phyloP scores from a whole-genome alignment of 2,888 invertebrate genomes.

The Ischnus inquisitorius region DNA sequence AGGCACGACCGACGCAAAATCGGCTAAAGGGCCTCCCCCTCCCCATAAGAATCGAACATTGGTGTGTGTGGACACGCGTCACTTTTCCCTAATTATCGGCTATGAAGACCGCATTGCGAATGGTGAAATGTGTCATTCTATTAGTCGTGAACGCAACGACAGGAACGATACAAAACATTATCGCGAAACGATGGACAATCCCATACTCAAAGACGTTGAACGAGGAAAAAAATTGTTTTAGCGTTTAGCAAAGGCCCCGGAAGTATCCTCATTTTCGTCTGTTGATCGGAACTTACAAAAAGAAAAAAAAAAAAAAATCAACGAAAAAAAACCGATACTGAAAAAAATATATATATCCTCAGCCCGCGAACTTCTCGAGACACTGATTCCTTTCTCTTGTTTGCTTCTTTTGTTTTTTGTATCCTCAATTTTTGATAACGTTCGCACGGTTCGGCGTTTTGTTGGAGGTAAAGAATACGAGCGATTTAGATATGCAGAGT shows the following conservation, averaged over 20 bases:
- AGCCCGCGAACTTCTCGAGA: conserved; percentile 27
- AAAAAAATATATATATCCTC: conserved; percentile 19
- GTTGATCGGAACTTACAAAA: conserved; percentile 33
- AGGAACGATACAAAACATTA: conserved; percentile 31
- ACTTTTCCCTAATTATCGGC: conserved; percentile 11
- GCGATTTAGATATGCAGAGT: conserved; percentile 70
- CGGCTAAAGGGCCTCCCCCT: not conserved
- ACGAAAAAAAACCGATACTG: conserved; percentile 22
- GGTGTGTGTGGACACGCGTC: not conserved
- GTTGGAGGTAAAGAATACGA: conserved; percentile 64
- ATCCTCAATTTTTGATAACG: not conserved
- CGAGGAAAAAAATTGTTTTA: conserved; percentile 39
- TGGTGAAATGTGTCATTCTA: not conserved
- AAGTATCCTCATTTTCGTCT: conserved; percentile 29
- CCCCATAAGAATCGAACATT: conserved; percentile 14
- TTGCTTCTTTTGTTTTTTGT: conserved; percentile 3
- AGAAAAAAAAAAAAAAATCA: conserved; percentile 4
- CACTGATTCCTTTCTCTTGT: conserved; percentile 15
- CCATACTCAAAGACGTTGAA: conserved; percentile 23
- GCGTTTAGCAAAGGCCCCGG: not conserved
- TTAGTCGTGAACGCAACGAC: conserved; percentile 9
- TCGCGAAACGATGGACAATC: conserved; percentile 34
- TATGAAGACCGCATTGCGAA: conserved; percentile 1
- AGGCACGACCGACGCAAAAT: conserved; percentile 1
- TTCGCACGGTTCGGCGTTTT: conserved; percentile 23